Conservation (phyloP, 1,140 invertebrate genomes). For the Ectropis grisescens region DNA sequence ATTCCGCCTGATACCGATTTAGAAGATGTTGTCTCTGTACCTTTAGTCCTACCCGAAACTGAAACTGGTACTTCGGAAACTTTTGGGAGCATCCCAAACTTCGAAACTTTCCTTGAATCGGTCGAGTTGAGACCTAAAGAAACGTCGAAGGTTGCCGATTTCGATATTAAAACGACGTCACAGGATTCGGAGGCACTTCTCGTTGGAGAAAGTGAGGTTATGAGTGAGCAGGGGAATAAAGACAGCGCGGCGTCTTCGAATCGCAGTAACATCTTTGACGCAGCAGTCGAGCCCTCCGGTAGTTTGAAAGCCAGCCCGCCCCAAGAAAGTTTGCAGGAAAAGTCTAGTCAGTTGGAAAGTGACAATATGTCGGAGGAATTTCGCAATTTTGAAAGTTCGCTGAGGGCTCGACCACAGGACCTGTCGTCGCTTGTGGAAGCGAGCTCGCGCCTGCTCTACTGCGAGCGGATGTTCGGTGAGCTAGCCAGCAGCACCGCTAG, state of each 20-base stretch:
- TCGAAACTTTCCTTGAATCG: slow-evolving; percentile 41
- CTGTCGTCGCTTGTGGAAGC: slow-evolving; percentile 42
- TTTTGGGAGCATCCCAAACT: slow-evolving; percentile 30
- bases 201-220: too few species aligned
- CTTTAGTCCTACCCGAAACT: slow-evolving; percentile 23
- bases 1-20: slow-evolving; percentile 11
- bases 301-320: too few species aligned
- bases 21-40: slow-evolving; percentile 23
- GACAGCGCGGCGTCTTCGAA: too few species aligned
- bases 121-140: slow-evolving; percentile 50
- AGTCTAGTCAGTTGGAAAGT: too few species aligned
- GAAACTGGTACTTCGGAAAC: slow-evolving; percentile 10
- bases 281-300: too few species aligned
- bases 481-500: slow-evolving; percentile 7
- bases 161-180: too few species aligned
- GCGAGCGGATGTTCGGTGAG: slow-evolving; percentile 37
- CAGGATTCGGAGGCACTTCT: too few species aligned
- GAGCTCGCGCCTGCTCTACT: slow-evolving; percentile 36
- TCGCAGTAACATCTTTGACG: too few species aligned
- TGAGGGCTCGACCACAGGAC: slow-evolving; percentile 39
- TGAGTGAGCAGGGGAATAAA: too few species aligned
- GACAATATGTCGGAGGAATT: slow-evolving; percentile 54
- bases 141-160: slow-evolving; percentile 31
- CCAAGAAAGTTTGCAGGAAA: too few species aligned
- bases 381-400: slow-evolving; percentile 36